Conservation (phyloP, 2,797 vertebrate genomes). For the Oreochromis mossambicus region DNA sequence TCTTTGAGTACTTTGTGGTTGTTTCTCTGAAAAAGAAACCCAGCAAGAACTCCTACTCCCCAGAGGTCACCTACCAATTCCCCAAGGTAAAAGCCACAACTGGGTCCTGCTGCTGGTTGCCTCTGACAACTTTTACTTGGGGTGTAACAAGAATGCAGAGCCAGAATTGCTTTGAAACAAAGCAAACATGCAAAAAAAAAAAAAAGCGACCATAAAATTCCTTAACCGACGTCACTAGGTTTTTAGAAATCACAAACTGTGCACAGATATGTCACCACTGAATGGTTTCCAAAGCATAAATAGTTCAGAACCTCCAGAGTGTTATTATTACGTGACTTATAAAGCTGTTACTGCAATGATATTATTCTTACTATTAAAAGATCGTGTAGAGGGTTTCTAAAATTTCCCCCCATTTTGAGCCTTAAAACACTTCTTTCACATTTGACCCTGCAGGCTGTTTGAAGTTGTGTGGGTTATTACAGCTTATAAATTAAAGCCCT, state of each 20-base stretch:
- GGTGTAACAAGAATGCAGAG: neutral
- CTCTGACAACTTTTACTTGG: neutral
- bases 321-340: neutral
- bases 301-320: neutral
- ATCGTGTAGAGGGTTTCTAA: neutral
- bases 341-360: neutral
- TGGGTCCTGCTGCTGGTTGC: neutral
- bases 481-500: neutral
- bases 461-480: neutral
- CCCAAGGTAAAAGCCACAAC: conserved; percentile 86
- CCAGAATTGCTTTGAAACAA: neutral
- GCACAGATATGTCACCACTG: neutral
- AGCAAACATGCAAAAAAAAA: neutral
- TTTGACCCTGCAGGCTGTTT: neutral
- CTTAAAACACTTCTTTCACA: neutral
- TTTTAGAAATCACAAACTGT: neutral
- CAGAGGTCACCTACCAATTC: conserved; percentile 98
- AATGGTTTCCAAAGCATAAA: neutral
- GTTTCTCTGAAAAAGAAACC: conserved; percentile 98
- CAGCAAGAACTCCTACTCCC: conserved; percentile 90
- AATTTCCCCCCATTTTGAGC: neutral
- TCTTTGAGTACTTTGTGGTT: conserved; percentile 98
- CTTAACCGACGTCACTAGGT: neutral
- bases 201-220: neutral
- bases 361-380: neutral